These are phyloP conservation scores for Semicossyphus pulcher DNA, from an alignment of 2,113 vertebrate species.

Conservation along the genomic window DNA sequence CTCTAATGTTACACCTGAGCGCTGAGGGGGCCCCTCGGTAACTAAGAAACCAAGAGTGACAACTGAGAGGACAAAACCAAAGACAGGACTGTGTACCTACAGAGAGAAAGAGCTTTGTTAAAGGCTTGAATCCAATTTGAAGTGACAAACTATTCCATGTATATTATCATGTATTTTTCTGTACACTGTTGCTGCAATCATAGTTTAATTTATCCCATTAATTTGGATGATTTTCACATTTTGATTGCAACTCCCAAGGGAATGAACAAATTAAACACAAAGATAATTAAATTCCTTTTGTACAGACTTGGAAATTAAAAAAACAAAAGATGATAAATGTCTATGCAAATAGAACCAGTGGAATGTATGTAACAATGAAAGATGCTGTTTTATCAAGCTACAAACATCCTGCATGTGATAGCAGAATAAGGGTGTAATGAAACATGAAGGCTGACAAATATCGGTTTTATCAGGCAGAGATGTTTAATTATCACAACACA, in stretches of 20 bases:
- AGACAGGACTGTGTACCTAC: conserved; percentile 7
- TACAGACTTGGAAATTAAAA: not conserved
- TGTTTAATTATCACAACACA: conserved; percentile 27
- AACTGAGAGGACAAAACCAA: conserved; percentile 39
- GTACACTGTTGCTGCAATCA: too few relatives aligned
- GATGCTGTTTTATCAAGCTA: not conserved
- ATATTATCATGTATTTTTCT: too few relatives aligned
- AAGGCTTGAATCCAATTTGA: not conserved
- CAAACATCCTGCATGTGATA: conserved; percentile 1
- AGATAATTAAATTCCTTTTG: not conserved
- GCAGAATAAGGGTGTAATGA: not conserved
- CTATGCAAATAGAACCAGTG: not conserved
- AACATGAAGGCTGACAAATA: conserved; percentile 14
- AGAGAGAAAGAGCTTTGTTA: not conserved
- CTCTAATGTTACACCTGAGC: conserved; percentile 69
- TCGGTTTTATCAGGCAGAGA: not conserved
- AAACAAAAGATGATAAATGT: not conserved
- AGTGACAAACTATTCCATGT: not conserved
- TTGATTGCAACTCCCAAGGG: not conserved
- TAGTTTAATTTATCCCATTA: not conserved
- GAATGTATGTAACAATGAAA: not conserved
- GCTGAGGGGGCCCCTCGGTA: conserved; percentile 57
- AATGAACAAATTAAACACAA: not conserved
- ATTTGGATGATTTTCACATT: not conserved
- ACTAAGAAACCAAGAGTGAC: conserved; percentile 70